Evolutionary conservation across 2,888 invertebrate species (phyloP), one percentile per base, ranked within the genome.

Genomic region (Eupeodes luniger): DNA sequence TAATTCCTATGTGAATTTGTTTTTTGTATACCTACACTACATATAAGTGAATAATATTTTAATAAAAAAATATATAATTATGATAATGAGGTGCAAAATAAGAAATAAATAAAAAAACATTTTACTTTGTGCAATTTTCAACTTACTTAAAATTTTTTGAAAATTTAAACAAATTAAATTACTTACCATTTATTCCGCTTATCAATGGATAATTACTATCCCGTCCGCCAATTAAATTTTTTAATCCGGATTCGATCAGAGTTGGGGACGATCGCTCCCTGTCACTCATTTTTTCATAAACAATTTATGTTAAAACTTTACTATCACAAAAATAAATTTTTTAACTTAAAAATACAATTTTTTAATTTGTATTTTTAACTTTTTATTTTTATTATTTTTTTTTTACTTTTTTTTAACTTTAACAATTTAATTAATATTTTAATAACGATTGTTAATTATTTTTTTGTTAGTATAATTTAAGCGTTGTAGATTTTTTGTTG

Each of bases 211-310:
- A 96, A 94, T 96, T 96, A 94, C 96, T 96, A 95, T 96, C 96
- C 94, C 97, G 96, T 94, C 97, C 96, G 91, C 94, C 93, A 94
- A 97, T 96, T 94, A 97, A 96, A 92, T 97, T 97, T 95, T 97
- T 97, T 93, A 94, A 93, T 95, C 97, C 97, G 95, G 96, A 96
- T 95, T 97, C 97, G 95, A 97, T 96, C 94, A 97, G 96, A 95
- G 96, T 97, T 94, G 97, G 97, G 95, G 97, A 97, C 94, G 96
- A 96, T 95, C 96, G 96, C 95, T 97, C 97, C 96, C 97, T 97
- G 96, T 97, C 97, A 95, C 97, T 97, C 97, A 97, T 97, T 93
- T 93, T 93, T 91, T 93, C 93, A 93, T 93, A 93, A 92, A 93
- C 92, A 91, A 81, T 91, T 91, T 90, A 91, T 86, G 80, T 91